Conservation (phyloP, 2,888 invertebrate species). For the Petrolisthes manimaculis region DNA sequence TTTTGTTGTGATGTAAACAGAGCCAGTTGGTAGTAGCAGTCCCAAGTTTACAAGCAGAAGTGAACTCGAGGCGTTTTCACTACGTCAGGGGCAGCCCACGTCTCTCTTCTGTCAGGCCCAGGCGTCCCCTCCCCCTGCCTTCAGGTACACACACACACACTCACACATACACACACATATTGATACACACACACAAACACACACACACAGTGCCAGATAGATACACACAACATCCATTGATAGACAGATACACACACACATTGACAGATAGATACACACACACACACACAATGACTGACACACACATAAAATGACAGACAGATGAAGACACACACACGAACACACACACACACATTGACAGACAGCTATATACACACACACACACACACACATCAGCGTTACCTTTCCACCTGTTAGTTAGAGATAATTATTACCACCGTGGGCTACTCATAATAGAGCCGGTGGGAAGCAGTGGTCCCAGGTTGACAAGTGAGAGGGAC, state of each 20-base stretch:
- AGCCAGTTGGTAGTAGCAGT: slow-evolving; percentile 43
- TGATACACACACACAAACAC: slow-evolving; percentile 25
- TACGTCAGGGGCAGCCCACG: slow-evolving; percentile 21
- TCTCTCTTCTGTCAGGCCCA: slow-evolving; percentile 61
- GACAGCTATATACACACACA: not conserved
- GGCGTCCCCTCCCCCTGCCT: slow-evolving; percentile 55
- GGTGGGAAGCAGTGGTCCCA: slow-evolving; percentile 50
- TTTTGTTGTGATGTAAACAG: not conserved
- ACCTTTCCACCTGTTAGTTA: too few relatives aligned
- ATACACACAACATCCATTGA: slow-evolving; percentile 11
- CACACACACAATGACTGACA: not conserved
- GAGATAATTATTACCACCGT: not conserved
- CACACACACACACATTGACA: too few relatives aligned
- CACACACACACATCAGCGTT: not conserved
- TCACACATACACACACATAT: slow-evolving; percentile 19
- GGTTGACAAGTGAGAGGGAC: slow-evolving; percentile 43
- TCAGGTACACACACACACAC: slow-evolving; percentile 26
- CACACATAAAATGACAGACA: too few relatives aligned
- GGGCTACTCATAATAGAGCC: slow-evolving; percentile 39
- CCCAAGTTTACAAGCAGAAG: slow-evolving; percentile 47
- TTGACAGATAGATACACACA: not conserved
- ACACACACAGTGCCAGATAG: slow-evolving; percentile 1
- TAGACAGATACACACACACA: not conserved
- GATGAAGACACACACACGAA: too few relatives aligned
- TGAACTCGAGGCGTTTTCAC: slow-evolving; percentile 31